Evolutionary conservation across 1,140 invertebrate species (phyloP).

Genomic region (Euura saliciscinereae): DNA sequence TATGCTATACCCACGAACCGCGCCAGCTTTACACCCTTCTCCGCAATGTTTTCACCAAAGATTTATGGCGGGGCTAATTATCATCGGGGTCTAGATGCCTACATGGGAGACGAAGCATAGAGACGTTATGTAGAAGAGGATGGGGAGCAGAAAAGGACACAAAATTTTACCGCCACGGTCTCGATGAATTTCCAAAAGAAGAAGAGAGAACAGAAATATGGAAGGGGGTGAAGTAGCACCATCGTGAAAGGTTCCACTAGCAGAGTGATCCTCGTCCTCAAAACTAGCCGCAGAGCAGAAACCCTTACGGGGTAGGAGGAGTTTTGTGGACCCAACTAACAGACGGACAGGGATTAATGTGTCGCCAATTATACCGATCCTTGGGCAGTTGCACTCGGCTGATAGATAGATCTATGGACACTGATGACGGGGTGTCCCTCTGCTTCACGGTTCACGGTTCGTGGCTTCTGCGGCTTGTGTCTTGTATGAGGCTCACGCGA

Average conservation of each 20-base stretch:
- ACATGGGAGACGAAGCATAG: conserved; percentile 17
- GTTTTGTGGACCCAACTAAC: conserved; percentile 4
- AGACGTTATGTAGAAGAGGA: not conserved
- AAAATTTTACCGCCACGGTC: no score
- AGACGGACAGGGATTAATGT: conserved; percentile 23
- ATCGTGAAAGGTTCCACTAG: no score
- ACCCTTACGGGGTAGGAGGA: not conserved
- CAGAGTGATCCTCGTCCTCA: no score
- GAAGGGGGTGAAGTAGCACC: no score
- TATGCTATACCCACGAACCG: not conserved
- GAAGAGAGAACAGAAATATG: no score
- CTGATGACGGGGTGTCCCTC: not conserved
- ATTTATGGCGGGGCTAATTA: conserved; percentile 51
- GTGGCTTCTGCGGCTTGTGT: conserved; percentile 11
- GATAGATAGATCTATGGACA: conserved; percentile 32
- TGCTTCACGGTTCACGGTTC: conserved; percentile 27
- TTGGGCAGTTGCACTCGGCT: conserved; percentile 16
- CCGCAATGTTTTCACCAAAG: conserved; percentile 20
- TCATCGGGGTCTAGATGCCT: conserved; percentile 30
- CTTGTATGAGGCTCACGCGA: no score
- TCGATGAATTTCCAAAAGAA: not conserved
- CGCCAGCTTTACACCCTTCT: not conserved
- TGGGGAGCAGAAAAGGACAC: not conserved
- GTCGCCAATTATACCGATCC: conserved; percentile 47
- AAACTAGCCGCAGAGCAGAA: not conserved